Evolutionary conservation across 2,888 invertebrate species (phyloP).

Genomic region (Globia sparganii): DNA sequence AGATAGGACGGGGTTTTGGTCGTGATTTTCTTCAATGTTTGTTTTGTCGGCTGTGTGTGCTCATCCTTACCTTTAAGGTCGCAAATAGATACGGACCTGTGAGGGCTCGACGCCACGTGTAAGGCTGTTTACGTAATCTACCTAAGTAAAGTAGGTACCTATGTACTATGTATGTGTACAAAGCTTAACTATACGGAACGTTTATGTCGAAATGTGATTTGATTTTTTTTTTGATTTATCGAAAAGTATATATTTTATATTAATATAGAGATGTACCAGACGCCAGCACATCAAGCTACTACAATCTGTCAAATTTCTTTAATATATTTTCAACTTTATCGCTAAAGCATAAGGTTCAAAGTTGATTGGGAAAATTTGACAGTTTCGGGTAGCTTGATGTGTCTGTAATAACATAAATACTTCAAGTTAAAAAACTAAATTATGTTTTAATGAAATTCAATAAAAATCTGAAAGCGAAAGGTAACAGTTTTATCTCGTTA

Average conservation of each 20-base stretch:
- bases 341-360: too few relatives aligned
- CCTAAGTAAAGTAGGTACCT: neutral
- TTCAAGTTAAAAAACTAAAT: too few relatives aligned
- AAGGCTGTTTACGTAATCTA: slow-evolving; percentile 18
- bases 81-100: slow-evolving; percentile 28
- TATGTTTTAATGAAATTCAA: too few relatives aligned
- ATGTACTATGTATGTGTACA: neutral
- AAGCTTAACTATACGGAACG: neutral
- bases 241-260: too few relatives aligned
- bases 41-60: slow-evolving; percentile 51
- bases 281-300: too few relatives aligned
- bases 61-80: slow-evolving; percentile 43
- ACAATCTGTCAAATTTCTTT: too few relatives aligned
- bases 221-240: too few relatives aligned
- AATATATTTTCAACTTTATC: too few relatives aligned
- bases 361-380: too few relatives aligned
- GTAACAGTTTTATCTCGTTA: neutral
- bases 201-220: neutral
- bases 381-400: too few relatives aligned
- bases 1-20: slow-evolving; percentile 65
- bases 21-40: slow-evolving; percentile 57
- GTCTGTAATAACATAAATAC: too few relatives aligned
- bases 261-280: too few relatives aligned
- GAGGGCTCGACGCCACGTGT: slow-evolving; percentile 7
- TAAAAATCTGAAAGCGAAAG: neutral